These are phyloP conservation scores for Aplochiton taeniatus DNA, from an alignment of 2,797 vertebrate genomes.

Conservation along the genomic window DNA sequence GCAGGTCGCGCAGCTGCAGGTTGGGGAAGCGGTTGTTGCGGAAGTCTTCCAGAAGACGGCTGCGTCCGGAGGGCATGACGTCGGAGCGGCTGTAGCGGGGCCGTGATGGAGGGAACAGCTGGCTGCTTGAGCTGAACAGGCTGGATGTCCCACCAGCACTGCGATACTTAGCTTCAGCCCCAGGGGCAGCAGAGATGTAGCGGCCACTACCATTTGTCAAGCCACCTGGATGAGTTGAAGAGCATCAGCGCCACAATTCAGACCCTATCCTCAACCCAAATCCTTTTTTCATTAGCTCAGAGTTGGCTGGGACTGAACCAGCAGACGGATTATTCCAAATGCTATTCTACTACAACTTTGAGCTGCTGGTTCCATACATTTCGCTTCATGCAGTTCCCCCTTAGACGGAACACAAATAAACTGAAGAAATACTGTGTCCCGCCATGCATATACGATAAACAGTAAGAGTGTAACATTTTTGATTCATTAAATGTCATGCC, in stretches of 20 bases:
- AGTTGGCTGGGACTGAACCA: too few relatives aligned
- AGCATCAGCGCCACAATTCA: neutral
- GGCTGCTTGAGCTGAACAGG: conserved; percentile 95
- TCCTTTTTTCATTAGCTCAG: too few relatives aligned
- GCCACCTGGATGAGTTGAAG: conserved; percentile 76
- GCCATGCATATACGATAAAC: too few relatives aligned
- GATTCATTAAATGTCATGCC: too few relatives aligned
- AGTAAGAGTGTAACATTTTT: too few relatives aligned
- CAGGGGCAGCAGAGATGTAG: conserved; percentile 95
- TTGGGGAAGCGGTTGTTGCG: conserved; percentile 98
- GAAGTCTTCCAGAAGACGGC: conserved; percentile 93
- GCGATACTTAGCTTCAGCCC: conserved; percentile 95
- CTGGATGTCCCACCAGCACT: conserved; percentile 89
- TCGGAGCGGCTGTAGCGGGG: conserved; percentile 94
- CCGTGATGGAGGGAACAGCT: conserved; percentile 93
- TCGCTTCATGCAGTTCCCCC: too few relatives aligned
- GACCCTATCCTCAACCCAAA: too few relatives aligned
- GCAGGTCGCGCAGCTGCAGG: conserved; percentile 93
- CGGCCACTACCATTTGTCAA: conserved; percentile 96
- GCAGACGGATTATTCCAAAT: too few relatives aligned
- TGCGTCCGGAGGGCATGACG: conserved; percentile 96
- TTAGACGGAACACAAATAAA: too few relatives aligned
- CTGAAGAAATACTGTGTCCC: too few relatives aligned
- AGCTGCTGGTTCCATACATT: too few relatives aligned
- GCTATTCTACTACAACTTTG: too few relatives aligned